A percentile compares a stretch with the other conserved stretches of the same genome.
These are phyloP conservation scores for Hetaerina americana DNA, from an alignment of 1,140 invertebrate species.

Conservation along the genomic window DNA sequence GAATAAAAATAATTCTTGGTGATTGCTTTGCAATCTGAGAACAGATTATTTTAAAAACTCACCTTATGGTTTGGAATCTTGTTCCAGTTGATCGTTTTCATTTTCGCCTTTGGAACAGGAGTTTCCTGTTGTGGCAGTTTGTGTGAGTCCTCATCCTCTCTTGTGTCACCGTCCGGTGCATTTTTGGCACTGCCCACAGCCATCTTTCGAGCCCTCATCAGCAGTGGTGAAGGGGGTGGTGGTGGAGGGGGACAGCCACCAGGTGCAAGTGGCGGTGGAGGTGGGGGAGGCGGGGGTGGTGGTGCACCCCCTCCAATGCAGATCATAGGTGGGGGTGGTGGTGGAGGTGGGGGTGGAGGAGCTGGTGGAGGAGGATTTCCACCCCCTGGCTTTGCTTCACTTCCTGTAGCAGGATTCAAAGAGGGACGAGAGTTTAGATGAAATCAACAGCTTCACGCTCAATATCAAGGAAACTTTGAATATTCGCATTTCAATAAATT, in stretches of 20 bases:
- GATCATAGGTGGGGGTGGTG: conserved; percentile 26
- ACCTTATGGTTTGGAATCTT: conserved; percentile 81
- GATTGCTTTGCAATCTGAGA: too few relatives aligned
- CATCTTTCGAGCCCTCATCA: conserved; percentile 22
- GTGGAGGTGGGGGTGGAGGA: conserved; percentile 23
- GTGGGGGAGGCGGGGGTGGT: conserved; percentile 24
- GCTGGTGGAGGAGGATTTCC: conserved; percentile 25
- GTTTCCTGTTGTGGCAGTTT: conserved; percentile 71
- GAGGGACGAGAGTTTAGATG: too few relatives aligned
- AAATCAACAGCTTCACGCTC: too few relatives aligned
- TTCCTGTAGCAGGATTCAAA: too few relatives aligned
- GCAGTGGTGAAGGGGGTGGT: conserved; percentile 23
- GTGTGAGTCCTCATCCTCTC: conserved; percentile 5
- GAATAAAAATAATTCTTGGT: too few relatives aligned
- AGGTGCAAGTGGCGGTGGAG: conserved; percentile 16
- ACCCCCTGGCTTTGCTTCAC: neutral
- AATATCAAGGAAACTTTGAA: too few relatives aligned
- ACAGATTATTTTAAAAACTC: conserved; percentile 13
- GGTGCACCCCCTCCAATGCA: conserved; percentile 17
- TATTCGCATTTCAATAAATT: too few relatives aligned
- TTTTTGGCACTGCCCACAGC: conserved; percentile 25
- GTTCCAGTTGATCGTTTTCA: conserved; percentile 91
- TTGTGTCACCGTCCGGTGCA: conserved; percentile 19
- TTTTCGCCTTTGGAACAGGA: conserved; percentile 78
- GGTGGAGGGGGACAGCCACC: conserved; percentile 1